Evolutionary conservation across 2,888 invertebrate genomes (phyloP), one percentile per base, ranked within the genome.

Genomic region (Dascillus cervinus): DNA sequence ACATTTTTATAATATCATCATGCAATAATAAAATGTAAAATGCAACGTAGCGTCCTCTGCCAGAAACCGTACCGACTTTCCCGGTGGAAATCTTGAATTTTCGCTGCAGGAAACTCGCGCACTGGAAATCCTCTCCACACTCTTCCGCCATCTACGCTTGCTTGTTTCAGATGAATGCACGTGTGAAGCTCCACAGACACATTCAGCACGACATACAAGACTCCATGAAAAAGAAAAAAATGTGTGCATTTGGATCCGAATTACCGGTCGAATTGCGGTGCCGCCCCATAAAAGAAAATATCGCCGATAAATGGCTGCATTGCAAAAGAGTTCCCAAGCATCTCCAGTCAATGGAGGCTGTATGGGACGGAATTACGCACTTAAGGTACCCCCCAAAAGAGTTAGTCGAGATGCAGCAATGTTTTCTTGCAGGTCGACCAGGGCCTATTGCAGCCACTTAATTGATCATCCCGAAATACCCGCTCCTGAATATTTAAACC

Each of bases 311-410:
- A 43, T 79, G 78, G 79, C 53, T 73, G 14, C 55, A 64, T 4
- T 71, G 73, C 31, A 65, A 70, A 20, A 55, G 66, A 37, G 70
- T 76, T 25, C 76, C 75, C 0, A 62, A 69, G 27, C 73, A 76
- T 23, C 54, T 81, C 10, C 67, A 69, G 32, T 64, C 69, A 1
- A 79, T 79, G 79, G 64, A 73, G 0, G 66, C 67, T 24, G 72
- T 79, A 1, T 79, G 75, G 75, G 67, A 71, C 8, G 75, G 72
- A n/a, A 74, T 80, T 22, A 67, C 70, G 11, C 67, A 76, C 55
- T 63, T 80, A 3, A 70, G 71, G 74, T 73, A 24, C n/a, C 9
- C 13, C 8, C 8, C 8, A 17, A 6, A 17, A 17, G 17, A 17
- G 4, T 17, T 4, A 17, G 8, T 8, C 17, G 17, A 8, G 17